Percentiles rank a stretch among this genome's conserved stretches.
phyloP scores from a whole-genome alignment of 2,113 vertebrate species.

The Paradoxurus hermaphroditus region DNA sequence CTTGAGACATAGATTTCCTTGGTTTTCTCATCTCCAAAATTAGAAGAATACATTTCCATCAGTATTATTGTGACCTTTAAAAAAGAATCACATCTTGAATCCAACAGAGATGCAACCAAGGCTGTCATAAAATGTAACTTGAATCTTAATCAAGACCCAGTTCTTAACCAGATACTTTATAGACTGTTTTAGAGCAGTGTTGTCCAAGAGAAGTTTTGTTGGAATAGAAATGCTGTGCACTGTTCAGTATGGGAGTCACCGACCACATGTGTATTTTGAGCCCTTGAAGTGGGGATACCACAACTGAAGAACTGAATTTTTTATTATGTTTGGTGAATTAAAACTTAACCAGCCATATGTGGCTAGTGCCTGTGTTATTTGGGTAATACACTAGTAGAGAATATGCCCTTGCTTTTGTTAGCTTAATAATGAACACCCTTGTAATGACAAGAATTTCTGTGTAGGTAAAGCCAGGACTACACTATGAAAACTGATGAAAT shows the following conservation, averaged over 20 bases:
- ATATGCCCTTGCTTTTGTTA: not conserved
- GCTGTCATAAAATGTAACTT: not conserved
- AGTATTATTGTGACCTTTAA: slow-evolving; percentile 7
- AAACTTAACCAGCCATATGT: not conserved
- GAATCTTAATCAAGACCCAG: not conserved
- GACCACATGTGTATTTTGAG: not conserved
- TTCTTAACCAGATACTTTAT: slow-evolving; percentile 31
- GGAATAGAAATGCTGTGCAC: not conserved
- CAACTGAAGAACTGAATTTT: not conserved
- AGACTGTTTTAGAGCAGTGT: not conserved
- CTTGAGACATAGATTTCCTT: not conserved
- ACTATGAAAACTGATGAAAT: not conserved
- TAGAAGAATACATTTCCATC: not conserved
- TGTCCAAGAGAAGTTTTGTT: not conserved
- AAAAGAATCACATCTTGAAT: not conserved
- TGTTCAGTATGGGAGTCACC: not conserved
- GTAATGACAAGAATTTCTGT: not conserved
- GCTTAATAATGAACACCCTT: not conserved
- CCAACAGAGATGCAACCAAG: not conserved
- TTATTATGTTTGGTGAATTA: not conserved
- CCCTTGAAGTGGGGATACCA: not conserved
- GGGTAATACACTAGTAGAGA: not conserved
- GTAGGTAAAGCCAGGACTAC: not conserved
- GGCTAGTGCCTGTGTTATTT: not conserved
- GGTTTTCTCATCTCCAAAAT: not conserved